These are phyloP conservation scores for Psittacula derbiana DNA, from an alignment of 2,797 vertebrate genomes.

Conservation along the genomic window DNA sequence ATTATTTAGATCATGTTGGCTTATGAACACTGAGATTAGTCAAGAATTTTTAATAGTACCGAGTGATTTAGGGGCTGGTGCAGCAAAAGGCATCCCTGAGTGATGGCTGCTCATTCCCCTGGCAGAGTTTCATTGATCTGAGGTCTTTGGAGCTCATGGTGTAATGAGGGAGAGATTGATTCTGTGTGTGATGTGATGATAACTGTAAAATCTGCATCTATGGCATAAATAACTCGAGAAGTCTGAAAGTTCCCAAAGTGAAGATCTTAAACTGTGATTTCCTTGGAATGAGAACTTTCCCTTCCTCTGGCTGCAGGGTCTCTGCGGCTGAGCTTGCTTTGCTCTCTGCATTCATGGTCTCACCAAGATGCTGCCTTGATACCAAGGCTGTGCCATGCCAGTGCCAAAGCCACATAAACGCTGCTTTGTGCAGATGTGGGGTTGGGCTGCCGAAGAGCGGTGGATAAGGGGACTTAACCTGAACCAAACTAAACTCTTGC, in stretches of 20 bases:
- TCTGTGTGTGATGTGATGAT: rapidly evolving
- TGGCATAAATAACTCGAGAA: not conserved
- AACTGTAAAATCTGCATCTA: not conserved
- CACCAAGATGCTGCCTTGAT: not conserved
- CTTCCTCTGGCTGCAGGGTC: no score
- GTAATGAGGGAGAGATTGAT: not conserved
- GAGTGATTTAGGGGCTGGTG: not conserved
- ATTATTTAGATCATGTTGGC: not conserved
- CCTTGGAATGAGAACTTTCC: rapidly evolving
- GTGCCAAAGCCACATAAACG: rapidly evolving
- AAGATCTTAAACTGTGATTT: not conserved
- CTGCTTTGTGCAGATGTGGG: not conserved
- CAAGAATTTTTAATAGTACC: not conserved
- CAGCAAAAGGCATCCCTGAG: not conserved
- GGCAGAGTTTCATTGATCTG: not conserved
- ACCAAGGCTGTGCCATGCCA: not conserved
- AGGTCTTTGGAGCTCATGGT: rapidly evolving
- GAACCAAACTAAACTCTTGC: not conserved
- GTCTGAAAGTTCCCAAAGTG: not conserved
- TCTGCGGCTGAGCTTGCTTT: not conserved
- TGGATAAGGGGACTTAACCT: not conserved
- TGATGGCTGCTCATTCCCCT: not conserved
- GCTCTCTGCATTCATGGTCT: no score
- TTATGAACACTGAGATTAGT: not conserved
- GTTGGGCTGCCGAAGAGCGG: not conserved